Conservation (phyloP, 2,888 invertebrate species). For the Opisthograptis luteolata region DNA sequence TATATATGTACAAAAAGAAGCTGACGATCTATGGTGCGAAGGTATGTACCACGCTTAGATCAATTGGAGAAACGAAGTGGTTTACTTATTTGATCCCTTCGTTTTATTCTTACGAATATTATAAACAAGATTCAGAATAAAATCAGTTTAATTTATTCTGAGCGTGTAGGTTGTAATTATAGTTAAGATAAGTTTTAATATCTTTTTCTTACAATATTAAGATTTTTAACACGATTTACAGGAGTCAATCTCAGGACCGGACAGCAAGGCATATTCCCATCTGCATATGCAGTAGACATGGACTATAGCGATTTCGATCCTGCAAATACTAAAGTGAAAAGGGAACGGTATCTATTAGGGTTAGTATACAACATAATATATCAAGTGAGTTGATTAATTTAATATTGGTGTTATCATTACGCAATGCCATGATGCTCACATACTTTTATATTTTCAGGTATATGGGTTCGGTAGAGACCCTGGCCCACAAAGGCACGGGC, state of each 20-base stretch:
- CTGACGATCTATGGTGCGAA: constrained; percentile 99
- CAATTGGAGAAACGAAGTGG: background rate
- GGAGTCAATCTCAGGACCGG: constrained; percentile 97
- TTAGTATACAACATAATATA: too few species aligned
- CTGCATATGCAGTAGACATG: constrained; percentile 98
- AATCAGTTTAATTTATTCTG: too few species aligned
- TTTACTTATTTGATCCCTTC: background rate
- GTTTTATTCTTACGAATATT: too few species aligned
- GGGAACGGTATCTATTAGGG: constrained; percentile 94
- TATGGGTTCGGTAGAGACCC: constrained; percentile 97
- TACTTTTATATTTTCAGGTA: constrained; percentile 76
- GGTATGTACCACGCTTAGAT: constrained; percentile 80
- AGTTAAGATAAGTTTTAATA: too few species aligned
- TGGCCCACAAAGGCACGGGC: constrained; percentile 98
- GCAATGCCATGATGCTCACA: too few species aligned
- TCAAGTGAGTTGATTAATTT: too few species aligned
- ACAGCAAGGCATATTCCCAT: constrained; percentile 97
- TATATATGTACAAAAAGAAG: constrained; percentile 97
- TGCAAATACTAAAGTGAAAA: constrained; percentile 91
- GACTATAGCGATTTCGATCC: constrained; percentile 98
- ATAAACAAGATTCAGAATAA: too few species aligned
- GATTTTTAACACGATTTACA: constrained; percentile 60
- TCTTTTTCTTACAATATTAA: background rate
- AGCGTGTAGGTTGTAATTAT: too few species aligned
- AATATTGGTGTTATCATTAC: too few species aligned